Evolutionary conservation across 2,888 invertebrate species (phyloP), one percentile per base, ranked within the genome.

Genomic region (Escarpia spicata): DNA sequence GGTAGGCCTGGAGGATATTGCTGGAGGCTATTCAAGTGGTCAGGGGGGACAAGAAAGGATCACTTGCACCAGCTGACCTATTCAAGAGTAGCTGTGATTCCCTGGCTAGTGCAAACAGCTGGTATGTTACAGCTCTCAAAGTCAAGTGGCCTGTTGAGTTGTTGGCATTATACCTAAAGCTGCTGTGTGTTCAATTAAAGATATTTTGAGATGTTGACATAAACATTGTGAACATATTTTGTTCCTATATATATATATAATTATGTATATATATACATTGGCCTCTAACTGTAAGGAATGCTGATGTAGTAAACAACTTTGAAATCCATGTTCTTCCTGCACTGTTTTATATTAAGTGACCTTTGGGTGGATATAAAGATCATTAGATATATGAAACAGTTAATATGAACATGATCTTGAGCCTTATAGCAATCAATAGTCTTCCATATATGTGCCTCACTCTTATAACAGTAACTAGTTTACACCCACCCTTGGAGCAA

Each of bases 31-130:
- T 26, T 75, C 26, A 19, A n/a, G 75, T 75, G 75, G n/a, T 26
- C 26, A 26, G 26, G 19, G 75, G 75, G 75, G 19, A 37, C 37
- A 37, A 26, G 26, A 6, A 26, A 26, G 75, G 60, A 19, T 60
- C 19, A 19, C 12, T 15, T 6, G 6, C 6, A 26, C 26, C 75
- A 75, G 75, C 75, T 75, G 75, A 15, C 19, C 75, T 9, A 52
- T 52, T 52, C 52, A 52, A 15, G 9, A 15, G 15, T 26, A 6
- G 4, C 26, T 75, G 2, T 75, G 75, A 75, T 75, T 75, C 75
- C 75, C 26, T 75, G 75, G 75, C n/a, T 26, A 75, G 75, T 75
- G 75, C 75, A 75, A 75, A 75, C 75, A 75, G 75, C 75, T 75
- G 75, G 75, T 75, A n/a, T 2, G 75, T 75, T 75, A 26, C 26